These are phyloP conservation scores for Cynopterus sphinx DNA, from an alignment of 2,797 vertebrate genomes.

Conservation along the genomic window DNA sequence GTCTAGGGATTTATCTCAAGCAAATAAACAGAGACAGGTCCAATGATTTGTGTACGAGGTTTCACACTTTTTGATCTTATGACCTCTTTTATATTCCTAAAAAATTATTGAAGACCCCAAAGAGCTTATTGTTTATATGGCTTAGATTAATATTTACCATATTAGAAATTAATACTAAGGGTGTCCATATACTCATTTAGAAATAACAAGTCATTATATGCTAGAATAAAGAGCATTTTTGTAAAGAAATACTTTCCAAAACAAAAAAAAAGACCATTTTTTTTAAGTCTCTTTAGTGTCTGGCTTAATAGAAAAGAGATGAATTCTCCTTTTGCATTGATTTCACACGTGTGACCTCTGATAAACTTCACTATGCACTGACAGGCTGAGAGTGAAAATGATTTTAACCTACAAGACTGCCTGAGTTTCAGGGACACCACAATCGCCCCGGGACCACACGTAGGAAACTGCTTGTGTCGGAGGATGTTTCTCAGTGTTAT, in stretches of 20 bases:
- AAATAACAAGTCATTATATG: not conserved
- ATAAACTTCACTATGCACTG: not conserved
- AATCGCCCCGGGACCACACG: too few species aligned
- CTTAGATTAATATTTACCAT: not conserved
- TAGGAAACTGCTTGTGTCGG: not conserved
- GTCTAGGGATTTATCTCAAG: not conserved
- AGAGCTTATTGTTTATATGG: not conserved
- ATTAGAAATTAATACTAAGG: not conserved
- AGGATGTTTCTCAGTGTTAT: too few species aligned
- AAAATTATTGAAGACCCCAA: not conserved
- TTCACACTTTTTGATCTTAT: not conserved
- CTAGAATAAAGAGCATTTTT: constrained; percentile 14
- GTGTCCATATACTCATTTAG: not conserved
- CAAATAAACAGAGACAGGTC: not conserved
- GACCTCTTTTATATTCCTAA: not conserved
- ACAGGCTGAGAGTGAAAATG: not conserved
- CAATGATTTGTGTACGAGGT: not conserved
- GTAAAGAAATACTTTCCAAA: not conserved
- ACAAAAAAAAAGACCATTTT: not conserved
- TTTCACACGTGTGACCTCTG: not conserved
- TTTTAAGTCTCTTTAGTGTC: not conserved
- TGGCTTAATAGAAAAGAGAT: not conserved
- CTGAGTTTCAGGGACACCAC: not conserved
- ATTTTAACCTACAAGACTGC: not conserved
- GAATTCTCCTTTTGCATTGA: not conserved